Conservation (phyloP, 2,888 invertebrate species). For the Bugulina stolonifera region DNA sequence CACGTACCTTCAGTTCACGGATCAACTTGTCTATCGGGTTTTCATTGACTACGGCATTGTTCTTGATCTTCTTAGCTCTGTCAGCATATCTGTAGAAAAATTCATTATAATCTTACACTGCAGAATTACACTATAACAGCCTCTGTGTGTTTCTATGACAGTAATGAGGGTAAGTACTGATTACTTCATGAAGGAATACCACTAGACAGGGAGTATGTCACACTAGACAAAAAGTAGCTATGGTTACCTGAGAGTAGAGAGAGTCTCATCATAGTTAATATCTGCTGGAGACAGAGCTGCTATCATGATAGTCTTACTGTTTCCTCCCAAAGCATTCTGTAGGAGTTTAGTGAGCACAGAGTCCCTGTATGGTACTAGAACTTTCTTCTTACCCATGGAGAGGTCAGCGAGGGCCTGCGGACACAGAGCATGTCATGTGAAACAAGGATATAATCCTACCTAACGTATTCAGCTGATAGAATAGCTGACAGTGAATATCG, state of each 20-base stretch:
- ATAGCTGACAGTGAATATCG: too few relatives aligned
- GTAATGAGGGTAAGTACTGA: too few relatives aligned
- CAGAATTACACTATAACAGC: too few relatives aligned
- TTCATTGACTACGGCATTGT: slow-evolving; percentile 53
- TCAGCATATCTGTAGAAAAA: slow-evolving; percentile 48
- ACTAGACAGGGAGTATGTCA: too few relatives aligned
- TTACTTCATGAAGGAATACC: too few relatives aligned
- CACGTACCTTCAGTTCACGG: slow-evolving; percentile 48
- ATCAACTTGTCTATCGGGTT: slow-evolving; percentile 53
- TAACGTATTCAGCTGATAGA: too few relatives aligned
- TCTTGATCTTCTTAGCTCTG: slow-evolving; percentile 53
- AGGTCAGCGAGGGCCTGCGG: slow-evolving; percentile 51
- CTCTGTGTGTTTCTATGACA: too few relatives aligned
- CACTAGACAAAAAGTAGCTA: too few relatives aligned
- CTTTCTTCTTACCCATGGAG: slow-evolving; percentile 49
- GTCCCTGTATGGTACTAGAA: slow-evolving; percentile 52
- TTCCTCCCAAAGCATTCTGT: slow-evolving; percentile 54
- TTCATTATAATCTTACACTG: too few relatives aligned
- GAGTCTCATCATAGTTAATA: slow-evolving; percentile 53
- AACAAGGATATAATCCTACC: too few relatives aligned
- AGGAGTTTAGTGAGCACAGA: slow-evolving; percentile 53
- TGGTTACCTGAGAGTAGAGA: slow-evolving; percentile 47
- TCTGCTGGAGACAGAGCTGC: slow-evolving; percentile 54
- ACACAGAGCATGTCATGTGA: too few relatives aligned
- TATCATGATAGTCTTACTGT: slow-evolving; percentile 55